Conservation (phyloP, 2,113 vertebrate genomes). For the Saccopteryx bilineata region DNA sequence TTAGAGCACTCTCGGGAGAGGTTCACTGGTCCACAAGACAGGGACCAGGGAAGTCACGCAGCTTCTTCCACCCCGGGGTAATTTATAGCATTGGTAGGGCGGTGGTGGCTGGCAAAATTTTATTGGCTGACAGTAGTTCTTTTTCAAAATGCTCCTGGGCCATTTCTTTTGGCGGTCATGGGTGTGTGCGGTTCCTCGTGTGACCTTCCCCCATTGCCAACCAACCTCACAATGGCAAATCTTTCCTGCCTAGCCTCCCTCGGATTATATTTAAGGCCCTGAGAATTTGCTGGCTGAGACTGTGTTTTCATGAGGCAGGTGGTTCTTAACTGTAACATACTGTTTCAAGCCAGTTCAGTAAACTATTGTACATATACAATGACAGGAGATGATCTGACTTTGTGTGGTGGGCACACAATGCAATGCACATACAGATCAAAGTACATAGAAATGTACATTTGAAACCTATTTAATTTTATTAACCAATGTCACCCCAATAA, state of each 20-base stretch:
- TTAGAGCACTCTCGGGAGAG: too few relatives aligned
- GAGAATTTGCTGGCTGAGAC: background rate
- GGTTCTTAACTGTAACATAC: background rate
- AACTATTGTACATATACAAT: background rate
- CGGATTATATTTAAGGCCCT: background rate
- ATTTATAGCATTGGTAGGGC: too few relatives aligned
- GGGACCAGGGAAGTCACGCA: too few relatives aligned
- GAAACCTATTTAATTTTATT: background rate
- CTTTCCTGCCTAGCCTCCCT: rapidly evolving
- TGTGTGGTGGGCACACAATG: background rate
- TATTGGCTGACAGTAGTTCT: too few relatives aligned
- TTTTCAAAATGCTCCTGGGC: too few relatives aligned
- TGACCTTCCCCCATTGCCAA: too few relatives aligned
- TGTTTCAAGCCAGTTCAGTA: background rate
- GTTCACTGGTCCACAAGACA: too few relatives aligned
- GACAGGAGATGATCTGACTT: background rate
- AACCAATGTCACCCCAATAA: background rate
- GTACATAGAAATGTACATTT: background rate
- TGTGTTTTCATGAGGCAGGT: background rate
- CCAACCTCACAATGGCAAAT: background rate
- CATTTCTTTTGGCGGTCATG: too few relatives aligned
- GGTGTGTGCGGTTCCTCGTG: too few relatives aligned
- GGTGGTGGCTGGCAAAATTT: too few relatives aligned
- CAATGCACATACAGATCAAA: background rate
- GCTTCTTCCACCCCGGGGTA: too few relatives aligned